Evolutionary conservation across 2,888 invertebrate genomes (phyloP).

Genomic region (Theretra japonica): DNA sequence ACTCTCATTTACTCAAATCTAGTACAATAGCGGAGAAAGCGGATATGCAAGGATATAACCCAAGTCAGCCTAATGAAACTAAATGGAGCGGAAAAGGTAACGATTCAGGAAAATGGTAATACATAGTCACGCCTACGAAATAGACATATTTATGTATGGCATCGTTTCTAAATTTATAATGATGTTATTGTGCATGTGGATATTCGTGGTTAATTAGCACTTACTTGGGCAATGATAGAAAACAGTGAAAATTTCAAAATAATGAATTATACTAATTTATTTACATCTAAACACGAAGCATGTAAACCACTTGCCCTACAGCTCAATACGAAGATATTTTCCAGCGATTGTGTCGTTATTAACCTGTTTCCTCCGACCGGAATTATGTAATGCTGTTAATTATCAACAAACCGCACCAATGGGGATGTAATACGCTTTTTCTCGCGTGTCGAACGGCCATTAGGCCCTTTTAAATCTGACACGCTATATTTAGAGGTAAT

Average conservation of each 20-base stretch:
- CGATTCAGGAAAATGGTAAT: background rate
- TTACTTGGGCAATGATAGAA: too few relatives aligned
- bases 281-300: too few relatives aligned
- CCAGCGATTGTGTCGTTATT: background rate
- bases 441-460: background rate
- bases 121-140: background rate
- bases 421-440: background rate
- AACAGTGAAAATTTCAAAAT: too few relatives aligned
- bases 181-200: too few relatives aligned
- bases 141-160: background rate
- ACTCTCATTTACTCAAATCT: background rate
- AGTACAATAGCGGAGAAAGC: background rate
- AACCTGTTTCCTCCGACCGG: conserved; percentile 13
- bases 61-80: background rate
- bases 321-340: background rate
- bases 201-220: too few relatives aligned
- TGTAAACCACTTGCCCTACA: background rate
- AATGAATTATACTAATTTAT: too few relatives aligned
- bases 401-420: background rate
- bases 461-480: conserved; percentile 1
- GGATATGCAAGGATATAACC: background rate
- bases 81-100: conserved; percentile 1
- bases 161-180: too few relatives aligned
- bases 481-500: conserved; percentile 21
- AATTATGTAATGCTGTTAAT: conserved; percentile 8